phyloP scores from a whole-genome alignment of 2,888 invertebrate genomes.

The Oasisia sp. region DNA sequence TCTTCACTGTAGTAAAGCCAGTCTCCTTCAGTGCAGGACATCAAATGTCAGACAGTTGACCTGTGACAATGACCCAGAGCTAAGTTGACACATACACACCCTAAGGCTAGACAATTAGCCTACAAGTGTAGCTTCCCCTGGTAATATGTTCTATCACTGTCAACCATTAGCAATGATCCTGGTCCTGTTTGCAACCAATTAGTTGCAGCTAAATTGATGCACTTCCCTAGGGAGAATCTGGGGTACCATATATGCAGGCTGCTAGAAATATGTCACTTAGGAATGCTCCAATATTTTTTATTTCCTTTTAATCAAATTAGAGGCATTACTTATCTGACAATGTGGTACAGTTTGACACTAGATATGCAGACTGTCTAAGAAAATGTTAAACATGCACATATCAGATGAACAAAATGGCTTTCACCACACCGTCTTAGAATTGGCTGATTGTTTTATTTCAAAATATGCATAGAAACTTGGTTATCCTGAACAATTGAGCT shows the following conservation, averaged over 20 bases:
- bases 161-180: not conserved
- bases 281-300: not conserved
- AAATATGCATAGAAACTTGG: too few relatives aligned
- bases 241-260: not conserved
- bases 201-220: not conserved
- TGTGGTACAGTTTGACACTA: too few relatives aligned
- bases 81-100: not conserved
- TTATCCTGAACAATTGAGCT: too few relatives aligned
- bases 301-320: not conserved
- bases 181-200: not conserved
- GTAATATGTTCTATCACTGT: not conserved
- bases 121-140: not conserved
- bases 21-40: not conserved
- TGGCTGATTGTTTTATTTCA: too few relatives aligned
- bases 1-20: not conserved
- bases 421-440: too few relatives aligned
- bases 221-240: not conserved
- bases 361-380: too few relatives aligned
- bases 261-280: not conserved
- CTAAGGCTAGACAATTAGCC: not conserved
- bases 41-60: not conserved
- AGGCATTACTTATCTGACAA: too few relatives aligned
- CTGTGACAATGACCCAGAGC: not conserved
- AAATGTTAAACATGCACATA: too few relatives aligned
- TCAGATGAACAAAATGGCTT: too few relatives aligned